Evolutionary conservation across 2,888 invertebrate species (phyloP).

Genomic region (Cyrtodaria siliqua): DNA sequence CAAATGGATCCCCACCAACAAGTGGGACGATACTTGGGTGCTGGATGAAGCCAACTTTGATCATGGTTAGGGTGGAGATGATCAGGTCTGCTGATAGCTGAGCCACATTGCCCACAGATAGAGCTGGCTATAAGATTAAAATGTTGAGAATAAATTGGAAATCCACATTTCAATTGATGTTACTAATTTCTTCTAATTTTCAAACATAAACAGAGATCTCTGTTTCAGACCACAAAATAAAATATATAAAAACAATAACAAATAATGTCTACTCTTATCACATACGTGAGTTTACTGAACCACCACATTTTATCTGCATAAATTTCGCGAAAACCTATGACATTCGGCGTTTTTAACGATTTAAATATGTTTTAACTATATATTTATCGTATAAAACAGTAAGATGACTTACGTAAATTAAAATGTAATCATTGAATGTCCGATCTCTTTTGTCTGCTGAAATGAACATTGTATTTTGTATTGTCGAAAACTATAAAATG

Average conservation of each 20-base stretch:
- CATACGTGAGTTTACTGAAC: neutral
- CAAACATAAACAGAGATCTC: no score
- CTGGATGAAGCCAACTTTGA: conserved; percentile 91
- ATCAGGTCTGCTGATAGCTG: conserved; percentile 94
- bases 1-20: conserved; percentile 93
- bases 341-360: neutral
- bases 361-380: neutral
- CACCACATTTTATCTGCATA: no score
- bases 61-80: conserved; percentile 90
- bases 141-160: no score
- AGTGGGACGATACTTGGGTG: conserved; percentile 92
- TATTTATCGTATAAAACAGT: neutral
- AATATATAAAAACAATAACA: no score
- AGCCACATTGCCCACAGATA: conserved; percentile 97
- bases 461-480: conserved; percentile 66
- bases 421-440: conserved; percentile 68
- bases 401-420: conserved; percentile 67
- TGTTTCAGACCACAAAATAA: no score
- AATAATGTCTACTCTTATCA: no score
- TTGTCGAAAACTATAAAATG: neutral
- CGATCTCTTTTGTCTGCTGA: conserved; percentile 56
- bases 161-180: no score
- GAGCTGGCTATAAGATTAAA: conserved; percentile 89
- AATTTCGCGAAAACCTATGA: no score
- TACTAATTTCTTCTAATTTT: no score